Evolutionary conservation across 2,888 invertebrate genomes (phyloP).

Genomic region (Linyphia triangularis): DNA sequence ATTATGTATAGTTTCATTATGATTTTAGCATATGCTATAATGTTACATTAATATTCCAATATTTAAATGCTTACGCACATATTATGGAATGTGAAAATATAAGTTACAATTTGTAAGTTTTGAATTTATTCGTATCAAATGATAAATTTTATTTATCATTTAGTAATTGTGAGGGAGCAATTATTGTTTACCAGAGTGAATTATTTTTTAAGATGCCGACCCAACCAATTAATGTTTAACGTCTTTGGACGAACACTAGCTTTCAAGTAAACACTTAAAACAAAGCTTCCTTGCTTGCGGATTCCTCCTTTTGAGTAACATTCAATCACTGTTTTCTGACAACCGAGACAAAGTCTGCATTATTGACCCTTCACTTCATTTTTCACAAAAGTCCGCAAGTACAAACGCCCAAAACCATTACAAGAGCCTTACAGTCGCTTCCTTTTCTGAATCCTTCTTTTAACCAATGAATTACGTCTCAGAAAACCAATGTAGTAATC

Average conservation of each 20-base stretch:
- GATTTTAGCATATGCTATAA: no score
- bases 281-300: not conserved
- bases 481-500: constrained; percentile 1
- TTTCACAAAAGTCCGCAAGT: constrained; percentile 40
- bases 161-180: not conserved
- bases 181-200: not conserved
- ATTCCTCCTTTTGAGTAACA: not conserved
- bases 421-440: constrained; percentile 26
- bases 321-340: constrained; percentile 48
- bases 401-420: constrained; percentile 11
- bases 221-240: not conserved
- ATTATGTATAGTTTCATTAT: no score
- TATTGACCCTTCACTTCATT: not conserved
- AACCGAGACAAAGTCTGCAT: constrained; percentile 37
- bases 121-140: no score
- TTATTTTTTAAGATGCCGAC: not conserved
- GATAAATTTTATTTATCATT: no score
- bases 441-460: constrained; percentile 30
- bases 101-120: no score
- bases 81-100: no score
- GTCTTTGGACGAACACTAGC: not conserved
- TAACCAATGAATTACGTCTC: constrained; percentile 49
- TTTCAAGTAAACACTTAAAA: constrained; percentile 1
- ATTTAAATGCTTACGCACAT: no score
- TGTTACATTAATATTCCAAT: no score